Conservation (phyloP, 1,140 invertebrate species). For the Eurosta solidaginis region DNA sequence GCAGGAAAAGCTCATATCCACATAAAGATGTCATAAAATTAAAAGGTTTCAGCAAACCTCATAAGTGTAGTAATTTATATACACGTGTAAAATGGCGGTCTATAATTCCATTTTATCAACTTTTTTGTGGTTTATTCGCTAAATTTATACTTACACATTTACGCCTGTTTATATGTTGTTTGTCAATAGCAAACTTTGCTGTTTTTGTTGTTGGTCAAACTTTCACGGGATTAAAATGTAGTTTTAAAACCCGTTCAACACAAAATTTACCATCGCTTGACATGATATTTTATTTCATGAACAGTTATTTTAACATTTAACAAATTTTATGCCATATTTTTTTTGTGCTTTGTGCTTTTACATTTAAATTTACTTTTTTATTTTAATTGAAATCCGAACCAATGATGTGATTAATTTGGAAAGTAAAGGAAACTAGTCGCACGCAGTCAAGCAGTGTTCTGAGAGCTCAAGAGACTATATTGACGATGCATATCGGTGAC, state of each 20-base stretch:
- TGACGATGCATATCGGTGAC: no score
- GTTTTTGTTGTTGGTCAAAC: constrained; percentile 11
- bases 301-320: not conserved
- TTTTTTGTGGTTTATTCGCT: not conserved
- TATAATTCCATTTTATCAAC: not conserved
- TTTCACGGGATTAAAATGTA: constrained; percentile 7
- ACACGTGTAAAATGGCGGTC: no score
- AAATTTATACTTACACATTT: not conserved
- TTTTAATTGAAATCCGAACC: constrained; percentile 29
- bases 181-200: not conserved
- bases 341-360: not conserved
- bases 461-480: no score
- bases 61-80: no score
- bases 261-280: not conserved
- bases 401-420: no score
- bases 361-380: not conserved
- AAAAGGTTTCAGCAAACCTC: no score
- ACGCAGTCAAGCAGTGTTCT: no score
- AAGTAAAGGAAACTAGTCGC: no score
- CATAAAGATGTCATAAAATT: no score
- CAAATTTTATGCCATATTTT: not conserved
- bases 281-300: not conserved
- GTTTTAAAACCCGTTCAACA: constrained; percentile 15
- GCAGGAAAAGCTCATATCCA: no score
- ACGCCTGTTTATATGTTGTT: not conserved